Conservation (phyloP, 1,140 invertebrate species). For the Rhizoglyphus robini region DNA sequence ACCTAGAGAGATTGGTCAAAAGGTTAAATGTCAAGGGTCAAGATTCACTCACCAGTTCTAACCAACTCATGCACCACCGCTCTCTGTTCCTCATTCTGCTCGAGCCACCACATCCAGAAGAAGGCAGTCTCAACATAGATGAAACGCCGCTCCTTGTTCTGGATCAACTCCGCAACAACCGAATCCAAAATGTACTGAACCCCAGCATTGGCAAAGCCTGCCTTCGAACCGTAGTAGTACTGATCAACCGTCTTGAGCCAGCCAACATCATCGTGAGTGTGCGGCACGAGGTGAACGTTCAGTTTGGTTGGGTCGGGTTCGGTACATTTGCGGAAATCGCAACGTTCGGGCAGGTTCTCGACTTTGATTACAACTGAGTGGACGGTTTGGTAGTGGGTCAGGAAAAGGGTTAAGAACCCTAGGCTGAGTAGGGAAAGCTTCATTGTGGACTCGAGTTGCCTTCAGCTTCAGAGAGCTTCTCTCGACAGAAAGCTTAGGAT, state of each 20-base stretch:
- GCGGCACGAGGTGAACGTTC: conserved; percentile 58
- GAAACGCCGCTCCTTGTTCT: conserved; percentile 49
- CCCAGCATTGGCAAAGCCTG: conserved; percentile 34
- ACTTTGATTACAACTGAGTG: conserved; percentile 1
- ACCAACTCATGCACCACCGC: conserved; percentile 35
- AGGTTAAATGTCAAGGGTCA: not conserved
- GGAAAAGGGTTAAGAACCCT: too few relatives aligned
- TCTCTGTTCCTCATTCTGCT: conserved; percentile 48
- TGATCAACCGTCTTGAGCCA: conserved; percentile 60
- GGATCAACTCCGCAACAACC: conserved; percentile 58
- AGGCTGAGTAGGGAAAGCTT: too few relatives aligned
- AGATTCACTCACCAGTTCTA: conserved; percentile 42
- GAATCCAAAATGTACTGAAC: conserved; percentile 84
- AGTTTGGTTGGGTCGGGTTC: conserved; percentile 41
- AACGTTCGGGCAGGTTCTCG: not conserved
- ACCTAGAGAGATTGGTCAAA: conserved; percentile 35
- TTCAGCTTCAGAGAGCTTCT: too few relatives aligned
- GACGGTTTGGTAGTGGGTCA: too few relatives aligned
- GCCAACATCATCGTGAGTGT: conserved; percentile 45
- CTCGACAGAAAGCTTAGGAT: too few relatives aligned
- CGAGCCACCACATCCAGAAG: conserved; percentile 80
- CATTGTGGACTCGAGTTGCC: too few relatives aligned
- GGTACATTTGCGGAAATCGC: conserved; percentile 43
- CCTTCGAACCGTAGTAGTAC: conserved; percentile 30
- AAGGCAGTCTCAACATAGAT: conserved; percentile 64